A percentile compares a stretch with the other conserved stretches of the same genome.
These are phyloP conservation scores for Andrena hattorfiana DNA, from an alignment of 2,888 invertebrate genomes.

Conservation along the genomic window DNA sequence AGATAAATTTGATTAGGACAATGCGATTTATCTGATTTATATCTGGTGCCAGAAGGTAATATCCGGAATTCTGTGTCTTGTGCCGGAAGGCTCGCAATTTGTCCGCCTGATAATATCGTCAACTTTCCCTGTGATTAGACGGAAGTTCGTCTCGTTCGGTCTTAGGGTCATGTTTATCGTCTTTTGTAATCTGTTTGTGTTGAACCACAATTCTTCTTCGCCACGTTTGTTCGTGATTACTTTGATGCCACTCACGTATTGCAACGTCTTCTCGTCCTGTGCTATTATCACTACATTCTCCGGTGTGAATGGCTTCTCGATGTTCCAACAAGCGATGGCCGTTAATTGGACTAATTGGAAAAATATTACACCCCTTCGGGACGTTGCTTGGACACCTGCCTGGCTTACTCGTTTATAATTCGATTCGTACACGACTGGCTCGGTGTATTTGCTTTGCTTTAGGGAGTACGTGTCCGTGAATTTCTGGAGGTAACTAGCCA, in stretches of 20 bases:
- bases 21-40: constrained; percentile 59
- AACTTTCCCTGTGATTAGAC: constrained; percentile 80
- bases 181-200: constrained; percentile 83
- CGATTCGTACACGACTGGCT: constrained; percentile 80
- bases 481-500: constrained; percentile 83
- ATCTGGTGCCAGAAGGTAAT: constrained; percentile 75
- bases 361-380: constrained; percentile 82
- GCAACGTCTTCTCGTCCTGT: constrained; percentile 79
- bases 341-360: constrained; percentile 84
- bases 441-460: constrained; percentile 74
- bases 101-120: constrained; percentile 82
- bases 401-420: constrained; percentile 81
- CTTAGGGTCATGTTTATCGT: constrained; percentile 80
- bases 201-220: constrained; percentile 83
- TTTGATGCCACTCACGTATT: constrained; percentile 84
- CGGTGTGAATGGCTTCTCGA: constrained; percentile 80
- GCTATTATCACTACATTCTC: constrained; percentile 81
- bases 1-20: constrained; percentile 25
- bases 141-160: constrained; percentile 80
- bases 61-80: constrained; percentile 67
- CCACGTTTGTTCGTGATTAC: constrained; percentile 78
- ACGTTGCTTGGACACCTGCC: constrained; percentile 83
- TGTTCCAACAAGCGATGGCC: constrained; percentile 84
- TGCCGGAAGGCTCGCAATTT: constrained; percentile 76
- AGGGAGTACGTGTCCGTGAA: constrained; percentile 78